Evolutionary conservation across 2,113 vertebrate genomes (phyloP), one percentile per base, ranked within the genome.

Genomic region (Lontra canadensis): DNA sequence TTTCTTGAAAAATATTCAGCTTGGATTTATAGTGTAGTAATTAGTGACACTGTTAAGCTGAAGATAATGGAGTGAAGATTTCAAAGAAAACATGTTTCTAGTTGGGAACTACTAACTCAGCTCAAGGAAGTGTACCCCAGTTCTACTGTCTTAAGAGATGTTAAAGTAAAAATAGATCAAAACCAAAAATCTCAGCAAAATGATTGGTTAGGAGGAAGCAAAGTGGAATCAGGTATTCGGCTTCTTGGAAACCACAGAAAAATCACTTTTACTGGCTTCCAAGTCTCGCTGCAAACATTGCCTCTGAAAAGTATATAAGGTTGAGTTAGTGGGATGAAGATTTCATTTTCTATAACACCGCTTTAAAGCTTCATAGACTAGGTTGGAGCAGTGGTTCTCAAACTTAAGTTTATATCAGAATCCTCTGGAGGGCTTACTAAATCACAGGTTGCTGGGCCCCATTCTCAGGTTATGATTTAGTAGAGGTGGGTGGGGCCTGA

Each of bases 61-160:
- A 94, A 82, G 11, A 42, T 47, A 87, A 89, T 61, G 42, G 36
- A 6, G 34, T 61, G 10, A 82, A 71, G 73, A 55, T 78, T 86
- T 82, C 49, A 55, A 9, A 47, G 26, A 89, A 74, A 84, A 6
- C 7, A 1, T 87, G 4, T 67, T 76, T 76, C 29, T 83, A 7
- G 7, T 8, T 74, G 15, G 44, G 49, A 96, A 78, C 86, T 81
- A 73, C 47, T 73, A 83, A 57, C 34, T 97, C 94, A 93, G 76
- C 96, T 57, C 17, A 63, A 85, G 81, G 63, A 94, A 59, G 44
- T 47, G 15, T 52, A 80, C 21, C 34, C 61, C 36, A 9, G 4
- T 65, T 65, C 87, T 86, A 21, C 23, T 92, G n/a, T 84, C 13
- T 49, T 49, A 80, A 93, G 73, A 78, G 13, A 52, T 55, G 65